Percentiles rank a stretch among this genome's conserved stretches.
These are phyloP conservation scores for Dasypogon diadema DNA, from an alignment of 2,888 invertebrate species.

Conservation along the genomic window DNA sequence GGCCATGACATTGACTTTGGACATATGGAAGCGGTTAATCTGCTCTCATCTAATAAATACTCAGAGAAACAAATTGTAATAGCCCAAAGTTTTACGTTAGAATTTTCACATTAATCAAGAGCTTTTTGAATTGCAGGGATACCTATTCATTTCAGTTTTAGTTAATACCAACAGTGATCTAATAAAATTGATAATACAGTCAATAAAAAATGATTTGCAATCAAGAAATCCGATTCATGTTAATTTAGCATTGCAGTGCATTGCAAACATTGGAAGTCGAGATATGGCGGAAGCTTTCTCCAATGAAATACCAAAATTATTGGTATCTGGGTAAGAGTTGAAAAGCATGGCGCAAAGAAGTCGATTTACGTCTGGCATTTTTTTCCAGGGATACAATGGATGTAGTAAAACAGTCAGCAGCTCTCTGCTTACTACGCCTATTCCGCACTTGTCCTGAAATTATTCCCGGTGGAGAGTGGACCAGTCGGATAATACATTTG, in stretches of 20 bases:
- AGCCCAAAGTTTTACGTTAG: not conserved
- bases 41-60: conserved; percentile 99
- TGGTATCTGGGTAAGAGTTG: conserved; percentile 89
- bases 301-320: conserved; percentile 96
- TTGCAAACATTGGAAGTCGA: conserved; percentile 98
- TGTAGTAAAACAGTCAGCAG: conserved; percentile 99
- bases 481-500: conserved; percentile 97
- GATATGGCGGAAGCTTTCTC: conserved; percentile 99
- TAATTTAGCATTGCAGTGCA: conserved; percentile 98
- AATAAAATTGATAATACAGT: conserved; percentile 98
- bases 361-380: too few relatives aligned
- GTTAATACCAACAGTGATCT: conserved; percentile 99
- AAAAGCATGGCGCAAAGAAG: too few relatives aligned
- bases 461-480: conserved; percentile 98
- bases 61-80: conserved; percentile 99
- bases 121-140: conserved; percentile 79
- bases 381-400: conserved; percentile 93
- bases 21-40: conserved; percentile 99
- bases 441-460: conserved; percentile 96
- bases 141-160: conserved; percentile 98
- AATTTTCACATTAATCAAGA: not conserved
- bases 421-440: conserved; percentile 92
- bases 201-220: conserved; percentile 97
- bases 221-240: conserved; percentile 98
- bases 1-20: conserved; percentile 99